Percentiles rank a stretch among this genome's conserved stretches.
Conservation (phyloP, 2,113 vertebrate species). For the Perognathus longimembris region DNA sequence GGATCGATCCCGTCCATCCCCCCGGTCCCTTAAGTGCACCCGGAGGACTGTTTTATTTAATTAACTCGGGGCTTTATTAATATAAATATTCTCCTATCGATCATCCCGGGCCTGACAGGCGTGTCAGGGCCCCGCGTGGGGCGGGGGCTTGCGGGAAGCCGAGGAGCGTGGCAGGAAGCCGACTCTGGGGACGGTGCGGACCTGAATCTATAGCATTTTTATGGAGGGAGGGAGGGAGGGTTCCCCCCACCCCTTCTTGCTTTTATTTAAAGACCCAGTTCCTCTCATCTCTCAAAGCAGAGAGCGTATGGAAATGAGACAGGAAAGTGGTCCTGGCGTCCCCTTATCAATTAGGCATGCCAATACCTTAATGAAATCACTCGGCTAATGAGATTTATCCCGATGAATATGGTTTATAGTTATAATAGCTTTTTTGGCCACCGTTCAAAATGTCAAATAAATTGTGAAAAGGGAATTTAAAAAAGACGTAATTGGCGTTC, state of each 20-base stretch:
- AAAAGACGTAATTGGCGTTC: constrained; percentile 87
- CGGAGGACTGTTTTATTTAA: constrained; percentile 96
- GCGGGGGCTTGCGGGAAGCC: constrained; percentile 91
- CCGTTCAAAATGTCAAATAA: constrained; percentile 95
- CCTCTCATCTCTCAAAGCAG: constrained; percentile 84
- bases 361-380: constrained; percentile 99
- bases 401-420: constrained; percentile 98
- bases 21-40: constrained; percentile 91
- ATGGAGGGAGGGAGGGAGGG: constrained; percentile 78
- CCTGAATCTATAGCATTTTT: constrained; percentile 90
- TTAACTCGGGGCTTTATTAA: constrained; percentile 97
- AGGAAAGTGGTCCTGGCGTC: constrained; percentile 93
- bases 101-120: constrained; percentile 94
- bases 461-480: constrained; percentile 91
- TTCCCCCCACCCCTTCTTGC: constrained; percentile 71
- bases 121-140: constrained; percentile 86
- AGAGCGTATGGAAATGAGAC: constrained; percentile 94
- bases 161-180: constrained; percentile 94
- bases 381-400: constrained; percentile 98
- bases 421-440: constrained; percentile 99
- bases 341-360: constrained; percentile 99
- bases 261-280: constrained; percentile 45
- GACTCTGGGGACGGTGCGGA: constrained; percentile 91
- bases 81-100: constrained; percentile 99
- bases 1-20: constrained; percentile 89